phyloP scores from a whole-genome alignment of 2,113 vertebrate genomes.

The Scophthalmus maximus region DNA sequence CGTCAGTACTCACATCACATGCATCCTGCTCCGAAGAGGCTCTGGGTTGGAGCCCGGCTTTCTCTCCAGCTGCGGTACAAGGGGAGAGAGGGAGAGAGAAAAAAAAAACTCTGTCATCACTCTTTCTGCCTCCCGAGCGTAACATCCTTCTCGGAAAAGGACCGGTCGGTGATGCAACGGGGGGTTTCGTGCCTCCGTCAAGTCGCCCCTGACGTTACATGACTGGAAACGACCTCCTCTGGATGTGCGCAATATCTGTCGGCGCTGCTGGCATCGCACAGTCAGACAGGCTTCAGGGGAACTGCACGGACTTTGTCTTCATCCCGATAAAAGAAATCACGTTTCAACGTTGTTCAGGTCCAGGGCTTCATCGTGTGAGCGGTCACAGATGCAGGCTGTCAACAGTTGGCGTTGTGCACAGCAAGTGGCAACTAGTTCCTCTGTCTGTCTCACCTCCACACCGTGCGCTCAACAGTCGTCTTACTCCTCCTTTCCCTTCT shows the following conservation, averaged over 20 bases:
- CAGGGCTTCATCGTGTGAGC: conserved; percentile 41
- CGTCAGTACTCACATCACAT: conserved; percentile 80
- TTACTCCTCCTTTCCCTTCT: not conserved
- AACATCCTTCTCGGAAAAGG: conserved; percentile 73
- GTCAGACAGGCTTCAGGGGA: conserved; percentile 20
- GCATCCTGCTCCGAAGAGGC: conserved; percentile 66
- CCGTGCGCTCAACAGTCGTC: conserved; percentile 27
- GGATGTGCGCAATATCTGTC: conserved; percentile 42
- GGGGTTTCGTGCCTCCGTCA: conserved; percentile 29
- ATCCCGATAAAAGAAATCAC: conserved; percentile 15
- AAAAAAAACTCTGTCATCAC: conserved; percentile 65
- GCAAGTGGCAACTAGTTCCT: conserved; percentile 41
- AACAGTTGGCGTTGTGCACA: conserved; percentile 44
- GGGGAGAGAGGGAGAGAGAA: no score
- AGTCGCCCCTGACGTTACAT: conserved; percentile 60
- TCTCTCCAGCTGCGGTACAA: conserved; percentile 68
- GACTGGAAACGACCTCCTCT: conserved; percentile 59
- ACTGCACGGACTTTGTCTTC: conserved; percentile 12
- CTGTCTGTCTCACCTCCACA: conserved; percentile 36
- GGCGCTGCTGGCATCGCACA: conserved; percentile 42
- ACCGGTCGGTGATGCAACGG: conserved; percentile 54
- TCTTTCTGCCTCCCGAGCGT: conserved; percentile 49
- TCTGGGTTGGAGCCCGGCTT: conserved; percentile 66
- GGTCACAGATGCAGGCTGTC: conserved; percentile 30
- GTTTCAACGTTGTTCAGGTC: conserved; percentile 35